These are phyloP conservation scores for Hartigia nigra DNA, from an alignment of 2,888 invertebrate species.

Conservation along the genomic window DNA sequence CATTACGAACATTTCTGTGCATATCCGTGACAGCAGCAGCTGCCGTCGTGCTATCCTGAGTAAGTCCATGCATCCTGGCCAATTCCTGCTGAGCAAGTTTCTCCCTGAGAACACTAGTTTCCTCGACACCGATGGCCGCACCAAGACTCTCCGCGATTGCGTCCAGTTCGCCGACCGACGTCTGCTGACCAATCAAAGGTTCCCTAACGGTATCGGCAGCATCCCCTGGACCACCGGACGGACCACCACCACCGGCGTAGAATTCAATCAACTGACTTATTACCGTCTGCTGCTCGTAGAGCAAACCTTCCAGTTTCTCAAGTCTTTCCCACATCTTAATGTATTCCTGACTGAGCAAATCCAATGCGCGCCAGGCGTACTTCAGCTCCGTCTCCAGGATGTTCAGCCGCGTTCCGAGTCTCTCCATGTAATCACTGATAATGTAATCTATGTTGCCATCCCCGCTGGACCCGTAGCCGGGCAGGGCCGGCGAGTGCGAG, in stretches of 20 bases:
- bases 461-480: slow-evolving; percentile 41
- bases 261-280: slow-evolving; percentile 88
- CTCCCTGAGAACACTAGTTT: slow-evolving; percentile 55
- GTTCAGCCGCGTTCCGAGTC: slow-evolving; percentile 85
- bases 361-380: slow-evolving; percentile 92
- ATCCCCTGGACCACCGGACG: slow-evolving; percentile 30
- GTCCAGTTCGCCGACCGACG: slow-evolving; percentile 57
- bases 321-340: slow-evolving; percentile 94
- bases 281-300: slow-evolving; percentile 91
- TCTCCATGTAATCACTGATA: slow-evolving; percentile 91
- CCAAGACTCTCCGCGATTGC: slow-evolving; percentile 60
- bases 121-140: slow-evolving; percentile 57
- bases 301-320: slow-evolving; percentile 86
- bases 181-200: slow-evolving; percentile 47
- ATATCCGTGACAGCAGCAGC: slow-evolving; percentile 52
- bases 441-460: slow-evolving; percentile 73
- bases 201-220: slow-evolving; percentile 46
- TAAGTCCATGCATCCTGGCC: slow-evolving; percentile 55
- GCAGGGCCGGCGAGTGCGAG: slow-evolving; percentile 49
- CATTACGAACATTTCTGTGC: slow-evolving; percentile 56
- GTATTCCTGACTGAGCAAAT: slow-evolving; percentile 90
- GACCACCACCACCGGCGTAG: slow-evolving; percentile 72
- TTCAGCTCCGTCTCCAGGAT: slow-evolving; percentile 91
- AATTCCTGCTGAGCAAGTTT: slow-evolving; percentile 59
- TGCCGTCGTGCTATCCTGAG: slow-evolving; percentile 49